Percentiles rank a stretch among this genome's conserved stretches.
phyloP scores from a whole-genome alignment of 2,888 invertebrate species.

The Prionchulus punctatus region DNA sequence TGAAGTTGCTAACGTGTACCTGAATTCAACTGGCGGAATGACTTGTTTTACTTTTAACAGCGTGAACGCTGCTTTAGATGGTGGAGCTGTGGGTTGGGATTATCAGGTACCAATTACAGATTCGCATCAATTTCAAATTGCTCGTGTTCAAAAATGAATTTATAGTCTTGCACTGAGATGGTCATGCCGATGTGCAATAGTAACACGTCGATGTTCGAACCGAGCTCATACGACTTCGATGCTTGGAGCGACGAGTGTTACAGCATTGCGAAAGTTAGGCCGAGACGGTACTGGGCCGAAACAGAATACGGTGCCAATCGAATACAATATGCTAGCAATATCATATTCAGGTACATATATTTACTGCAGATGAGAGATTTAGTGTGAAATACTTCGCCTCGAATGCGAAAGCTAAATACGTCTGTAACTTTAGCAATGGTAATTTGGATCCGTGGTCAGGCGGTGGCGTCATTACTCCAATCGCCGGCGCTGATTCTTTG shows the following conservation, averaged over 20 bases:
- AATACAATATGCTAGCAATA: conserved; percentile 46
- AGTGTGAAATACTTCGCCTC: too few relatives aligned
- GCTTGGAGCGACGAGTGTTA: conserved; percentile 51
- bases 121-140: background rate
- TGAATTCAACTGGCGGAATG: conserved; percentile 58
- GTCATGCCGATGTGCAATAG: conserved; percentile 54
- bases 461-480: conserved; percentile 32
- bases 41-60: conserved; percentile 51
- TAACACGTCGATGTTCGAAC: conserved; percentile 64
- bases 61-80: conserved; percentile 42
- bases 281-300: conserved; percentile 50
- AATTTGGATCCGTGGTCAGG: conserved; percentile 40
- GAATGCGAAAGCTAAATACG: too few relatives aligned
- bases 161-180: conserved; percentile 81
- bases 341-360: conserved; percentile 45
- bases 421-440: too few relatives aligned
- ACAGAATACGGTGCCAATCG: conserved; percentile 63
- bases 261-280: conserved; percentile 47
- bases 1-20: conserved; percentile 54
- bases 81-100: conserved; percentile 59
- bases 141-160: background rate
- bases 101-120: conserved; percentile 49
- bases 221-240: conserved; percentile 53
- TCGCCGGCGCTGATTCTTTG: conserved; percentile 24
- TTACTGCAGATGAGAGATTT: too few relatives aligned